phyloP scores from a whole-genome alignment of 2,797 vertebrate species.

The Pangasius macronema region DNA sequence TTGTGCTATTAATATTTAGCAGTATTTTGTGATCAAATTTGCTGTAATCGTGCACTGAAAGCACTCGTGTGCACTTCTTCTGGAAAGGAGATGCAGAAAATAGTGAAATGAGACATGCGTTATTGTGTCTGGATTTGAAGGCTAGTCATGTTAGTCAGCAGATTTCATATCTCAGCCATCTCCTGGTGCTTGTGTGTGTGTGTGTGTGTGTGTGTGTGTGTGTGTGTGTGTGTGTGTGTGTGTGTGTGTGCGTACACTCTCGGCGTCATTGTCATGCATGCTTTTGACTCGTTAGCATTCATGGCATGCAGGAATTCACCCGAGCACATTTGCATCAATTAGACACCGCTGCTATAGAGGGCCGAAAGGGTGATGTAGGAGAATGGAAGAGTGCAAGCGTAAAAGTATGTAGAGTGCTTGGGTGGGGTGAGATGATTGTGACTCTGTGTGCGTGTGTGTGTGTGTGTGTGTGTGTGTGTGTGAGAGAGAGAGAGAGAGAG shows the following conservation, averaged over 20 bases:
- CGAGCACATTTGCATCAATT: conserved; percentile 70
- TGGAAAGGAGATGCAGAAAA: not conserved
- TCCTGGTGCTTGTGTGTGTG: conserved; percentile 33
- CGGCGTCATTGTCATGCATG: conserved; percentile 61
- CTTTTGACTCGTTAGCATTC: conserved; percentile 70
- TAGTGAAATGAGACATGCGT: too few relatives aligned
- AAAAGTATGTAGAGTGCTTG: conserved; percentile 6
- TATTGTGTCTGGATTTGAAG: conserved; percentile 48
- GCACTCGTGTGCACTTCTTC: not conserved
- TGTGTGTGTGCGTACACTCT: not conserved
- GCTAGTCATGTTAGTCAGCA: conserved; percentile 71
- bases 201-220: conserved; percentile 19
- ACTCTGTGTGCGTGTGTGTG: conserved; percentile 1
- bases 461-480: not conserved
- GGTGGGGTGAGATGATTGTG: conserved; percentile 1
- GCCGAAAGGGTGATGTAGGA: conserved; percentile 57
- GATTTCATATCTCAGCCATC: conserved; percentile 54
- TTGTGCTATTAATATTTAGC: not conserved
- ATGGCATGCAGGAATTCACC: conserved; percentile 72
- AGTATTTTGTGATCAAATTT: not conserved
- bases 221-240: conserved; percentile 26
- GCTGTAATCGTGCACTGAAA: not conserved
- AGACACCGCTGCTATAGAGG: conserved; percentile 61
- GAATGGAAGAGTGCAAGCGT: conserved; percentile 35
- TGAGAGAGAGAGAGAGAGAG: not conserved